Evolutionary conservation across 2,797 vertebrate genomes (phyloP).

Genomic region (Pachyuromys duprasi): DNA sequence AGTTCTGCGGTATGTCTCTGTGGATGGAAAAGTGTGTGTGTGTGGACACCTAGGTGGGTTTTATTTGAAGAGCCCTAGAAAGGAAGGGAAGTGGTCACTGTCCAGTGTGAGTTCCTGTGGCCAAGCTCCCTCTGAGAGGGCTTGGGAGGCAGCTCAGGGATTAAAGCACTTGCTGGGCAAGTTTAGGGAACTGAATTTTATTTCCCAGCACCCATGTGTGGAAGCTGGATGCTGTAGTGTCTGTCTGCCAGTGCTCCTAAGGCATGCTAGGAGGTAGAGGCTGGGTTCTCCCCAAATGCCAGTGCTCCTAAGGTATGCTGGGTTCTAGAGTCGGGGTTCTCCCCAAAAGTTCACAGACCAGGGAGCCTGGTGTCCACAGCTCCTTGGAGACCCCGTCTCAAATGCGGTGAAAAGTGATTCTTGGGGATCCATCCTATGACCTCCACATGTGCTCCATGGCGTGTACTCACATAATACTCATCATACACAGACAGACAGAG

Average conservation of each 20-base stretch:
- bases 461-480: too few relatives aligned
- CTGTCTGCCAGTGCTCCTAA: neutral
- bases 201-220: neutral
- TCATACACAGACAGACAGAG: neutral
- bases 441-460: too few relatives aligned
- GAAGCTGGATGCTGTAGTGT: neutral
- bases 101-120: neutral
- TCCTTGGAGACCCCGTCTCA: neutral
- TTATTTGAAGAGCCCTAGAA: slow-evolving; percentile 20
- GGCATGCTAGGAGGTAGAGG: neutral
- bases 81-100: neutral
- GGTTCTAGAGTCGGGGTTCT: neutral
- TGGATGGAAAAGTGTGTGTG: neutral
- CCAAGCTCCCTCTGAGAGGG: neutral
- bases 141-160: neutral
- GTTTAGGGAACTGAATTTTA: neutral
- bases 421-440: neutral
- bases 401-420: neutral
- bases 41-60: neutral
- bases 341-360: neutral
- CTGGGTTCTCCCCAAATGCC: neutral
- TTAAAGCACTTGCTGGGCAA: fast-evolving
- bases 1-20: neutral
- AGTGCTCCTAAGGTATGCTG: neutral
- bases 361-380: too few relatives aligned